Base-by-base conservation (phyloP, 1,140 invertebrate genomes). In the Cydia strobilella region DNA sequence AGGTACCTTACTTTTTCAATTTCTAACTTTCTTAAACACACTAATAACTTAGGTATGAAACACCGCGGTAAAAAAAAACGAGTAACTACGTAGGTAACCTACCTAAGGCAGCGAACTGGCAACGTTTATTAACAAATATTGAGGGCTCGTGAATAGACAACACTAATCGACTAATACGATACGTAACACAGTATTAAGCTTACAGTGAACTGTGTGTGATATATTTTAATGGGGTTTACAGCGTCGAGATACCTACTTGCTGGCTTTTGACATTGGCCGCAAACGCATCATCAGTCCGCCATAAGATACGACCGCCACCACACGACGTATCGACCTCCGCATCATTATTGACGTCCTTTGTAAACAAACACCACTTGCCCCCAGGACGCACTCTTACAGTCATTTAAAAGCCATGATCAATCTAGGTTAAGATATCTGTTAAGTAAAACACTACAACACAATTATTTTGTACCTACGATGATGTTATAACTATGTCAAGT, bases 241-340 rank as follows among this genome's bases (percentile, higher is more conserved):
- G 93, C 93, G 87, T 93, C 93, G 86, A 93, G 93, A 86, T 93
- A 93, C 80, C 92, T 93, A 85, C 92, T 93, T 82, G 92, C 93
- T 90, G 93, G 93, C 87, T 93, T 93, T 93, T 93, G 93, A 93
- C 92, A 93, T 86, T 92, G 90, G 90, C 90, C 88, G 86, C 85
- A 85, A 81, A 79, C 82, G 84, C 82, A 84, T 82, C 90, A 90
- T 82, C 90, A 90, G 86, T 89, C 88, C 85, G 82, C 86, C 85
- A 81, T 93, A 93, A 93, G 89, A 92, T 90, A 89, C 91, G 87
- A 86, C 86, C 90, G 90, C 82, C 85, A 84, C 74, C 88, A 85
- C 80, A 82, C 89, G 81, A 80, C 89, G 83, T 93, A 89, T 86
- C 87, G 77, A 73, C 82, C 87, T 75, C 76, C 86, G 84, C 90